Percentiles rank a stretch among this genome's conserved stretches.
Evolutionary conservation across 1,140 invertebrate species (phyloP).

Genomic region (Lepidurus couesii): DNA sequence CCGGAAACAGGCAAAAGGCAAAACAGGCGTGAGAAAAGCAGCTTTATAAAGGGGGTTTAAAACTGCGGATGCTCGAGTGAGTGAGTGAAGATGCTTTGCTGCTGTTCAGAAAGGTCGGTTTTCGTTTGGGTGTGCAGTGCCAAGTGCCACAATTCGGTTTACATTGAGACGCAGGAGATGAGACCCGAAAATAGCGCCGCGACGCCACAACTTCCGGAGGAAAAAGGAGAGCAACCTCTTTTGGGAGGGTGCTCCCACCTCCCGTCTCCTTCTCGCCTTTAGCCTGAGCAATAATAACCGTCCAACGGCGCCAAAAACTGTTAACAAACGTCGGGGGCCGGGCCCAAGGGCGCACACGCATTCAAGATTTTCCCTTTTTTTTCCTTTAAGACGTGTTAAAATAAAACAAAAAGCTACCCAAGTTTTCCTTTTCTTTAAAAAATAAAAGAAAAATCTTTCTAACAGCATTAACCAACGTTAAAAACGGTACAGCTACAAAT

Average conservation of each 20-base stretch:
- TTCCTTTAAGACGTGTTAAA: too few species aligned
- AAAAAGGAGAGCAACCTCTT: neutral
- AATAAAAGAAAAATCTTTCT: too few species aligned
- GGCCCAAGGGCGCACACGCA: neutral
- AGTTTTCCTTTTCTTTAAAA: too few species aligned
- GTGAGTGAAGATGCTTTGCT: neutral
- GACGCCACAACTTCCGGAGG: constrained; percentile 20
- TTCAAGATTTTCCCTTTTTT: too few species aligned
- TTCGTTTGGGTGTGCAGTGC: constrained; percentile 3
- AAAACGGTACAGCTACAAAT: neutral
- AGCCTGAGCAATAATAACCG: neutral
- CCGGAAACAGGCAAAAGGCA: neutral
- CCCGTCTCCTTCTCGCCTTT: neutral
- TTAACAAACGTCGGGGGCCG: constrained; percentile 10
- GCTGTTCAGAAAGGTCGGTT: constrained; percentile 3
- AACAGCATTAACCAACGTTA: neutral
- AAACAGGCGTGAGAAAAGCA: neutral
- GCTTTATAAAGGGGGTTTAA: neutral
- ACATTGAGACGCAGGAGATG: constrained; percentile 21
- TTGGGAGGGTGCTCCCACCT: neutral
- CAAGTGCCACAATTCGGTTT: constrained; percentile 21
- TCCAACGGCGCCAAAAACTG: constrained; percentile 14
- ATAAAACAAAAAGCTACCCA: too few species aligned
- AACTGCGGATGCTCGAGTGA: constrained; percentile 10
- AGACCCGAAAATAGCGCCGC: constrained; percentile 16